Evolutionary conservation across 2,113 vertebrate species (phyloP), one percentile per base, ranked within the genome.

Genomic region (Sinocyclocheilus rhinocerous): DNA sequence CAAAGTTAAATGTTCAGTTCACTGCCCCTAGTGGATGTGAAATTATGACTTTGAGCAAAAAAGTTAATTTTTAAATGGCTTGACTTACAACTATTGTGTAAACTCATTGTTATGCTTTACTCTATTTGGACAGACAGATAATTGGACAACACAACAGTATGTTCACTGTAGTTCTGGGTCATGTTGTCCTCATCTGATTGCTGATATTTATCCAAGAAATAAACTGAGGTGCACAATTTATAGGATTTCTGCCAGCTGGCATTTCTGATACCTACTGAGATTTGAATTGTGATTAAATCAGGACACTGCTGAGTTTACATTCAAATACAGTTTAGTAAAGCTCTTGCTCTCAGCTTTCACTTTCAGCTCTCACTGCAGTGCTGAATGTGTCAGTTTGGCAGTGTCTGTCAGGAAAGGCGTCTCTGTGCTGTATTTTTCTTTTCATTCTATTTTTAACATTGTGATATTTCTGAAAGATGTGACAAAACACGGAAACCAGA

Each of bases 261-360:
- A 39, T 63, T 45, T 80, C 59, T 18, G 0, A 26, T 26, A n/a
- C 33, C 33, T 45, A 45, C 57, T 42, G 12, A 80, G 61, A 24
- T 42, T 5, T 42, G 3, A 39, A 29, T 42, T 24, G 15, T 50
- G 33, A 59, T 59, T 39, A 59, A 59, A 78, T 57, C 50, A 36
- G 76, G 52, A 11, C 18, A 50, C 48, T 11, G 7, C 24, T 5
- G 48, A 59, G 12, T 61, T 61, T 9, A 61, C 55, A 61, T 80
- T 80, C 33, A 61, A 42, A 80, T 61, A n/a, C 29, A 61, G 55
- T 45, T 80, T 80, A 61, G 77, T 24, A 22, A 39, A 80, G 57
- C 42, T 42, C 42, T 80, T 36, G 3, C 16, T 57, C 20, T 61
- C 4, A 11, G 69, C 20, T 4, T 55, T 33, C 50, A 15, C 55